phyloP scores from a whole-genome alignment of 2,113 vertebrate genomes.

The Acanthisitta chloris region DNA sequence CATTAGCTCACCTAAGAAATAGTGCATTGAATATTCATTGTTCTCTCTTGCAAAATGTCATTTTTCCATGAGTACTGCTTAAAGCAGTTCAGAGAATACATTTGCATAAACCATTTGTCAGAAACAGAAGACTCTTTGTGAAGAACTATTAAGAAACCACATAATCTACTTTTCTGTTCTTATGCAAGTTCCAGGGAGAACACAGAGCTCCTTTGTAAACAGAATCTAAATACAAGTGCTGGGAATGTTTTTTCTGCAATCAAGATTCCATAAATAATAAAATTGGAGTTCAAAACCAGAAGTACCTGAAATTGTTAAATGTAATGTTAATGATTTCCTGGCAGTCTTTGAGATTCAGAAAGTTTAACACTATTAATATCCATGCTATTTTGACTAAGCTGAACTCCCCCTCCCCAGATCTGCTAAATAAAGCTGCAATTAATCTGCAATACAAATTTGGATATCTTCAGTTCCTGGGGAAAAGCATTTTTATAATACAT shows the following conservation, averaged over 20 bases:
- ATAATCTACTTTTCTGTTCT: constrained; percentile 63
- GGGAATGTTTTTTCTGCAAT: constrained; percentile 57
- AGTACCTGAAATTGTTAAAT: constrained; percentile 38
- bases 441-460: constrained; percentile 9
- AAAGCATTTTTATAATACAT: constrained; percentile 42
- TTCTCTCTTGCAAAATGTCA: constrained; percentile 31
- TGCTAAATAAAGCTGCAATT: constrained; percentile 13
- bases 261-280: constrained; percentile 61
- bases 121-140: constrained; percentile 65
- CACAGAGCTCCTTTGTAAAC: constrained; percentile 63
- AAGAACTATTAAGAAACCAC: constrained; percentile 54
- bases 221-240: constrained; percentile 41
- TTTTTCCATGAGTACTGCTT: constrained; percentile 30
- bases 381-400: not conserved
- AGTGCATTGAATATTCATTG: constrained; percentile 50
- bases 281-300: constrained; percentile 45
- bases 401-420: not conserved
- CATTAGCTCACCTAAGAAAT: constrained; percentile 40
- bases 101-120: constrained; percentile 72
- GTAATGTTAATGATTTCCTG: constrained; percentile 57
- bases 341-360: not conserved
- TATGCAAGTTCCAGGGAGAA: constrained; percentile 44
- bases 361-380: constrained; percentile 21
- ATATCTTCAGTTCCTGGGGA: constrained; percentile 18
- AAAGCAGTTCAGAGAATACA: constrained; percentile 35